phyloP scores from a whole-genome alignment of 2,113 vertebrate genomes.

The Uropsilus gracilis region DNA sequence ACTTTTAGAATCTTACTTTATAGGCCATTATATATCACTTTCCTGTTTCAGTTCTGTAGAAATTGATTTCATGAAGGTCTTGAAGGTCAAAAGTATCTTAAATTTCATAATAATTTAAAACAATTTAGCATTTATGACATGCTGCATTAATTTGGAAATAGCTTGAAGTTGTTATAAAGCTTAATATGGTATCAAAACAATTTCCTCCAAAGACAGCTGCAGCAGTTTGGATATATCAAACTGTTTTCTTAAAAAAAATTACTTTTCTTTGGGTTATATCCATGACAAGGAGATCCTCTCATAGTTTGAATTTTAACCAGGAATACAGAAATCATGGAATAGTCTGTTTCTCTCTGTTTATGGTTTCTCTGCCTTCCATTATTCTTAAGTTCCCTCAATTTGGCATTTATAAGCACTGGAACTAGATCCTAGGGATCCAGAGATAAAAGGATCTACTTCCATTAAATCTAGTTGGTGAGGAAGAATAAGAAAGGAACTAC shows the following conservation, averaged over 20 bases:
- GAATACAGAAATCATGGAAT: neutral
- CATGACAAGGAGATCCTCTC: neutral
- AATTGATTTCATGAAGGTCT: conserved; percentile 72
- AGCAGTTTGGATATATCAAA: neutral
- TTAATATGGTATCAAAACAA: conserved; percentile 76
- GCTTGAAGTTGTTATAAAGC: conserved; percentile 78
- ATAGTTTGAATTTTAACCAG: conserved; percentile 48
- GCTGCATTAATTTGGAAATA: conserved; percentile 68
- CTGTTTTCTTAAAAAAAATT: conserved; percentile 25
- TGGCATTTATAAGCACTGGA: conserved; percentile 20
- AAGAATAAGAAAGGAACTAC: neutral
- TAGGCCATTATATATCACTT: conserved; percentile 74
- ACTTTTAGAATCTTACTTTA: conserved; percentile 76
- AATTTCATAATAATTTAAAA: conserved; percentile 63
- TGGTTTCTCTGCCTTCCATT: neutral
- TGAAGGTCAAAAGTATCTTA: conserved; percentile 78
- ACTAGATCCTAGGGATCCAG: neutral
- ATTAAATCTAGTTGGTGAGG: conserved; percentile 33
- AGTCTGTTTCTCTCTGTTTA: neutral
- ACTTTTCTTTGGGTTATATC: conserved; percentile 26
- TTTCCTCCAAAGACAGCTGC: conserved; percentile 21
- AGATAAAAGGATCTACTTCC: neutral
- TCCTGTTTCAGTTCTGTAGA: conserved; percentile 28
- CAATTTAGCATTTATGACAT: conserved; percentile 63
- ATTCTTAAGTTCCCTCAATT: neutral